Evolutionary conservation across 2,888 invertebrate species (phyloP), one percentile per base, ranked within the genome.

Genomic region (Chymomyza procnemis): DNA sequence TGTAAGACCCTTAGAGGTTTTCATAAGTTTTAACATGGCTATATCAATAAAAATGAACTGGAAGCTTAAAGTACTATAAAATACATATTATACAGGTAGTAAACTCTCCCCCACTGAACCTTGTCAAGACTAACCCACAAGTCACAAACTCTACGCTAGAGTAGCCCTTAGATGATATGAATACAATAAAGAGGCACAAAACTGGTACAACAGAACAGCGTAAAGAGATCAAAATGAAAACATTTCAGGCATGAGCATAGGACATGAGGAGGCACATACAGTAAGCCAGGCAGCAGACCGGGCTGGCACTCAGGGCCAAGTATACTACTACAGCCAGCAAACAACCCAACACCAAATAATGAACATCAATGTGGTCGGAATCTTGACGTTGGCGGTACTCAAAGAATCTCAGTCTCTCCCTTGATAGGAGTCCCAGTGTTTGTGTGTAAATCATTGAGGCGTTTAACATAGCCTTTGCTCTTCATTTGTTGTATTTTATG

Each of bases 401-500:
- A n/a, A 18, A 50, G 47, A 47, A 22, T 55, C 64, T 19, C 56
- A 48, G 52, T 12, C 58, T 56, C 26, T 62, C 58, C 52, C 41
- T 22, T 4, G 2, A 12, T 14, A 19, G 46, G 21, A 16, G 19
- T 46, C 57, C 54, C 19, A 48, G 61, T 26, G 26, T 30, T 47
- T 55, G 81, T 78, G 76, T 84, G 83, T 84, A 85, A 85, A 84
- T 84, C 86, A 85, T 71, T 80, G 81, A 81, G 81, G 83, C 86
- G 80, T 84, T 84, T 81, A 83, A 76, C 85, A 73, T 69, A 77
- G 78, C 85, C 81, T 80, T 83, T 85, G 84, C 84, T 84, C 84
- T 84, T 84, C 86, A 86, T 84, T 84, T 84, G 86, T 86, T 84
- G 84, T 84, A 78, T 84, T 84, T 86, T 84, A 86, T 87, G 86